phyloP scores from a whole-genome alignment of 1,140 invertebrate species.

The Catajapyx aquilonaris region DNA sequence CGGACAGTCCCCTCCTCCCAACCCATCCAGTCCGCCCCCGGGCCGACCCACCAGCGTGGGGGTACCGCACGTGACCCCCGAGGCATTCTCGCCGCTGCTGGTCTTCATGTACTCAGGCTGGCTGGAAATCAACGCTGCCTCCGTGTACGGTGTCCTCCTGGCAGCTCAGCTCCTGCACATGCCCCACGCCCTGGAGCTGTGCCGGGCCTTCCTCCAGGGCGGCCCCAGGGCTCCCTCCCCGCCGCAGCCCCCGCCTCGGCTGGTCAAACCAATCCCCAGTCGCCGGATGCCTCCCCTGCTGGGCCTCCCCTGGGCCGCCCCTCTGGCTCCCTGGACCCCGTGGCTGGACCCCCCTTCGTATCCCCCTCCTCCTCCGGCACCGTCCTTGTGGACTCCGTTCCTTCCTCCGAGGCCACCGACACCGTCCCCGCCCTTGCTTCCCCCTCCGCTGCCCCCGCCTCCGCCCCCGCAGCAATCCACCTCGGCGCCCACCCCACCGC shows the following conservation, averaged over 20 bases:
- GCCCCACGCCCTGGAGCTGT: slow-evolving; percentile 46
- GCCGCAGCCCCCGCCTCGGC: slow-evolving; percentile 8
- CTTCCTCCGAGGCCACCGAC: background rate
- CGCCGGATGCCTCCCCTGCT: slow-evolving; percentile 16
- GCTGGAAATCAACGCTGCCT: slow-evolving; percentile 40
- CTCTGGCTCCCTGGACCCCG: slow-evolving; percentile 7
- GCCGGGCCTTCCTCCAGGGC: slow-evolving; percentile 24
- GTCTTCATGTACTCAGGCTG: slow-evolving; percentile 58
- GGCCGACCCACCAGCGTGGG: background rate
- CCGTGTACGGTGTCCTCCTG: slow-evolving; percentile 45
- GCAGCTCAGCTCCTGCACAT: slow-evolving; percentile 53
- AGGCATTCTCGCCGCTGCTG: slow-evolving; percentile 45
- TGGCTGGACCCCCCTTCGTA: slow-evolving; percentile 7
- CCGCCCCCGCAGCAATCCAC: slow-evolving; percentile 17
- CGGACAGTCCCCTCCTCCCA: background rate
- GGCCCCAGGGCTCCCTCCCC: background rate
- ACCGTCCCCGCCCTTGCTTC: slow-evolving; percentile 12
- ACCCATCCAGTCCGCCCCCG: background rate
- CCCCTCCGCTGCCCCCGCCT: slow-evolving; percentile 13
- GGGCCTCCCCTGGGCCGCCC: slow-evolving; percentile 15
- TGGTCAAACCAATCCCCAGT: slow-evolving; percentile 25
- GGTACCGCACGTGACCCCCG: slow-evolving; percentile 32
- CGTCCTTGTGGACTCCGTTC: background rate
- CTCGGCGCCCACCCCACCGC: background rate
- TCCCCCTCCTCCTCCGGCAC: slow-evolving; percentile 1